Conservation (phyloP, 2,113 vertebrate genomes). For the Beaufortia kweichowensis region DNA sequence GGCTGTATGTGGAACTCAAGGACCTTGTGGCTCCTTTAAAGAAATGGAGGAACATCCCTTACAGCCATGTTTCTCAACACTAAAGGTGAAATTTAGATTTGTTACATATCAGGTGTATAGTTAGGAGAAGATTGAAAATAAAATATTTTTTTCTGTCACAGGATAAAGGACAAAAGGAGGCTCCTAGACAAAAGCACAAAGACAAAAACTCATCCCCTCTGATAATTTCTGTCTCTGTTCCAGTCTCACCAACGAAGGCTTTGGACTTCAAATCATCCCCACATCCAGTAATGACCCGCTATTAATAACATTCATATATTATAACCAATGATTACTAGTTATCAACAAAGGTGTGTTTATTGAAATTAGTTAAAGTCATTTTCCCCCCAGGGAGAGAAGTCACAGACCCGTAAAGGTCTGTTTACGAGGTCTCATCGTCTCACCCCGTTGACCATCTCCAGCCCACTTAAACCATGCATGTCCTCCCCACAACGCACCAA, state of each 20-base stretch:
- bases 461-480: slow-evolving; percentile 12
- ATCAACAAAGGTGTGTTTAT: neutral
- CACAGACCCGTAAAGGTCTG: neutral
- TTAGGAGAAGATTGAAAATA: neutral
- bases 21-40: neutral
- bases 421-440: slow-evolving; percentile 26
- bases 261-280: neutral
- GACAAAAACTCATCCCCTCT: slow-evolving; percentile 46
- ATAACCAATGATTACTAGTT: neutral
- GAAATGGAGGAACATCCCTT: slow-evolving; percentile 12
- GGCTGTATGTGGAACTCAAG: neutral
- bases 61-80: neutral
- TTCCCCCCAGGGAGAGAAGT: slow-evolving; percentile 36
- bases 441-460: slow-evolving; percentile 54
- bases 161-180: neutral
- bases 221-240: slow-evolving; percentile 62
- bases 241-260: slow-evolving; percentile 33
- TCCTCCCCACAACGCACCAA: neutral
- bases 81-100: neutral
- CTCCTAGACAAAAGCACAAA: neutral
- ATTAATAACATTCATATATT: neutral
- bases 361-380: neutral
- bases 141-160: slow-evolving; percentile 19
- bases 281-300: slow-evolving; percentile 18
- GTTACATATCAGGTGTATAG: neutral